Percentiles rank a stretch among this genome's conserved stretches.
These are phyloP conservation scores for Meandrusa payeni DNA, from an alignment of 2,888 invertebrate species.

Conservation along the genomic window DNA sequence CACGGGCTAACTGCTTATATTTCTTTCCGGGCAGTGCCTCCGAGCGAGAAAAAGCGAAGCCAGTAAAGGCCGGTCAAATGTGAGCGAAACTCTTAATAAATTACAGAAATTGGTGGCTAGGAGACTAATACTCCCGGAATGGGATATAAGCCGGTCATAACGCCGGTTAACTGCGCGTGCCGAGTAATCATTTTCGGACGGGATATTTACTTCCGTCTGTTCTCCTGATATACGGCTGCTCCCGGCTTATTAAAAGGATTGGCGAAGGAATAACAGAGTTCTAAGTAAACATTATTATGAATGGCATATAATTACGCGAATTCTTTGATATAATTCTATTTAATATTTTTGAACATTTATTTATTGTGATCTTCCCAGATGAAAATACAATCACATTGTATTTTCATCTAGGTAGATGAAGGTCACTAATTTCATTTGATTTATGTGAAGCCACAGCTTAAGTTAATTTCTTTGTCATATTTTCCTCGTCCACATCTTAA, in stretches of 20 bases:
- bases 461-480: too few relatives aligned
- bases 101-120: conserved; percentile 74
- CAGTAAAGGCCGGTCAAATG: conserved; percentile 56
- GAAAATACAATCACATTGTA: too few relatives aligned
- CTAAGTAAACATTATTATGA: conserved; percentile 32
- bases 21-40: conserved; percentile 51
- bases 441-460: too few relatives aligned
- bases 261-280: conserved; percentile 30
- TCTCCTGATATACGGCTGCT: conserved; percentile 54
- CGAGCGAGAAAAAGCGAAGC: conserved; percentile 64
- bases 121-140: conserved; percentile 74
- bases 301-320: conserved; percentile 37
- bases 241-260: conserved; percentile 60
- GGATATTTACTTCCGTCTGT: conserved; percentile 75
- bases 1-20: conserved; percentile 60
- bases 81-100: conserved; percentile 75
- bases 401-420: too few relatives aligned
- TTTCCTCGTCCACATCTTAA: too few relatives aligned
- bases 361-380: too few relatives aligned
- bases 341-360: too few relatives aligned
- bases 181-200: conserved; percentile 76
- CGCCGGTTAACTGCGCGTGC: conserved; percentile 70
- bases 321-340: too few relatives aligned
- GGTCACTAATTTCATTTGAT: too few relatives aligned
- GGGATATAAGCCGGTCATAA: conserved; percentile 74